These are phyloP conservation scores for Cirrhinus mrigala DNA, from an alignment of 2,797 vertebrate genomes.

Conservation along the genomic window DNA sequence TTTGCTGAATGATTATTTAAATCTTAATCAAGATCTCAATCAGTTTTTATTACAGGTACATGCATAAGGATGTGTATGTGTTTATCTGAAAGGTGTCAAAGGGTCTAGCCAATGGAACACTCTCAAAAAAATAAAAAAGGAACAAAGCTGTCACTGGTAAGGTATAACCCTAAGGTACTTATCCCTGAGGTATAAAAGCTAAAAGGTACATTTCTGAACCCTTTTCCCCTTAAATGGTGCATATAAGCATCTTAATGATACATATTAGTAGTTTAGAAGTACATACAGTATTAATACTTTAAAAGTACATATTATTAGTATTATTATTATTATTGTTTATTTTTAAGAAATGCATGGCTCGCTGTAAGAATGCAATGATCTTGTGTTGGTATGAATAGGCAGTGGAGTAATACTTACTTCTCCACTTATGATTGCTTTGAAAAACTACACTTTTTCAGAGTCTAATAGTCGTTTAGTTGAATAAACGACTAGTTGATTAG, in stretches of 20 bases:
- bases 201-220: background rate
- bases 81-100: background rate
- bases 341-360: background rate
- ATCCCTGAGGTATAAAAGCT: background rate
- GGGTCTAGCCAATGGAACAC: background rate
- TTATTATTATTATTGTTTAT: background rate
- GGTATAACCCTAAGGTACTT: background rate
- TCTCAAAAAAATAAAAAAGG: background rate
- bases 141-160: background rate
- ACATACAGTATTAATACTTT: background rate
- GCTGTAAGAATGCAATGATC: background rate
- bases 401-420: background rate
- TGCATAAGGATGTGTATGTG: background rate
- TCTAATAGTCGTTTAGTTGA: background rate
- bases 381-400: background rate
- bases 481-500: background rate
- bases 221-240: background rate
- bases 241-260: background rate
- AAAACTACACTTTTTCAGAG: background rate
- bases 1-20: background rate
- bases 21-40: background rate
- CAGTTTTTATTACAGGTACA: background rate
- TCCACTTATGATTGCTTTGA: background rate
- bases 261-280: background rate
- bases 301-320: background rate